Conservation (phyloP, 2,797 vertebrate species). For the Takifugu rubripes region DNA sequence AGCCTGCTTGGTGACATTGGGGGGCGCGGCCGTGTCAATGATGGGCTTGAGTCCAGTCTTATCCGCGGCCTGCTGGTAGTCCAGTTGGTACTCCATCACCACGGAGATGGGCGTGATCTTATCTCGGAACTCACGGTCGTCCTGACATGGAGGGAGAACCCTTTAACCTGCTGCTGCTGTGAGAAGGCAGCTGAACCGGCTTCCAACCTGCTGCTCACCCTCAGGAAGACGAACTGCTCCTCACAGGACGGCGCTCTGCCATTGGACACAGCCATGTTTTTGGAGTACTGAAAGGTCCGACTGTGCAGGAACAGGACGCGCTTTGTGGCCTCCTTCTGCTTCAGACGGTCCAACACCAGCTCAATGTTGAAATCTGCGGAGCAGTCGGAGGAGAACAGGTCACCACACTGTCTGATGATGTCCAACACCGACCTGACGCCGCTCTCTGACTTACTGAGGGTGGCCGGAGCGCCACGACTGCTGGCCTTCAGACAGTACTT, state of each 20-base stretch:
- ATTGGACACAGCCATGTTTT: constrained; percentile 84
- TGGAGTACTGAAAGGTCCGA: constrained; percentile 77
- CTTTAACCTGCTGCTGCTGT: not conserved
- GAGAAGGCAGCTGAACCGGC: not conserved
- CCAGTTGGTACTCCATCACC: constrained; percentile 89
- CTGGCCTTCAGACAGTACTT: constrained; percentile 89
- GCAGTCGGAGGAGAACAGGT: constrained; percentile 21
- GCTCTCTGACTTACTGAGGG: constrained; percentile 78
- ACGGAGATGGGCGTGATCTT: constrained; percentile 95
- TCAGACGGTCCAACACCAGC: constrained; percentile 89
- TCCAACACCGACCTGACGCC: not conserved
- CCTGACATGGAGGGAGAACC: constrained; percentile 64
- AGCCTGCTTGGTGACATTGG: constrained; percentile 91
- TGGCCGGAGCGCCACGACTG: constrained; percentile 76
- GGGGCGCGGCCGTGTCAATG: constrained; percentile 82
- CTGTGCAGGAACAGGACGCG: constrained; percentile 87
- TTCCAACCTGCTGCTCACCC: constrained; percentile 70
- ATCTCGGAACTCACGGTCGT: constrained; percentile 92
- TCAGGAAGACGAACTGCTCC: constrained; percentile 85
- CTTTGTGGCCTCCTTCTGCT: constrained; percentile 91
- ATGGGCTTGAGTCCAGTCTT: constrained; percentile 84
- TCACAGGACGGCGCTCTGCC: constrained; percentile 79
- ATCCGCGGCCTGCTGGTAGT: constrained; percentile 82
- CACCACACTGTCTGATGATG: not conserved
- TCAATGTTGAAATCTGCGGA: constrained; percentile 86